These are phyloP conservation scores for Patella vulgata DNA, from an alignment of 1,140 invertebrate species.

Conservation along the genomic window DNA sequence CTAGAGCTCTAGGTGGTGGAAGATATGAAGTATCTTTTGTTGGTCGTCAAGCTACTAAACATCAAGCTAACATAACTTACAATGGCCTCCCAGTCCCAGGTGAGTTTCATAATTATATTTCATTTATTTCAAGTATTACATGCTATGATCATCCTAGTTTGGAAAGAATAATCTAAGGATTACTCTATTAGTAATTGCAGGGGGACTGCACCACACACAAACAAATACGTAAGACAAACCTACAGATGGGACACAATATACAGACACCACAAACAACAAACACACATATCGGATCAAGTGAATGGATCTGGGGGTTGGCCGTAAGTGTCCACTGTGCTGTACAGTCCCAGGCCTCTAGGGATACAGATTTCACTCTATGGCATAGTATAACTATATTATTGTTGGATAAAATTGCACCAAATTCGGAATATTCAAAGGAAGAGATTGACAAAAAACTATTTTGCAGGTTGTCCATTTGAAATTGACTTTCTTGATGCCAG, in stretches of 20 bases:
- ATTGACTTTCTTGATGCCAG: slow-evolving; percentile 58
- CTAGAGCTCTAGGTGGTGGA: slow-evolving; percentile 94
- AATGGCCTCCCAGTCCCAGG: slow-evolving; percentile 97
- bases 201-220: no score
- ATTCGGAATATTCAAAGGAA: no score
- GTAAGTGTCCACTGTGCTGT: no score
- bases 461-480: slow-evolving; percentile 58
- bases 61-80: slow-evolving; percentile 95
- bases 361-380: no score
- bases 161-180: not conserved
- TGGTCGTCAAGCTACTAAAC: slow-evolving; percentile 91
- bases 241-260: no score
- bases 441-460: no score
- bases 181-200: not conserved
- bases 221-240: no score
- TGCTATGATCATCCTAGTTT: slow-evolving; percentile 1
- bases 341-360: no score
- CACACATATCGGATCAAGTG: no score
- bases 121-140: not conserved
- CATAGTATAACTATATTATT: not conserved
- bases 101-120: slow-evolving; percentile 38
- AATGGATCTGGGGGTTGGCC: no score
- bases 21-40: slow-evolving; percentile 96
- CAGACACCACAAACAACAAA: no score
- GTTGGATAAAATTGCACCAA: no score